Evolutionary conservation across 2,888 invertebrate species (phyloP).

Genomic region (Salpingus planirostris): DNA sequence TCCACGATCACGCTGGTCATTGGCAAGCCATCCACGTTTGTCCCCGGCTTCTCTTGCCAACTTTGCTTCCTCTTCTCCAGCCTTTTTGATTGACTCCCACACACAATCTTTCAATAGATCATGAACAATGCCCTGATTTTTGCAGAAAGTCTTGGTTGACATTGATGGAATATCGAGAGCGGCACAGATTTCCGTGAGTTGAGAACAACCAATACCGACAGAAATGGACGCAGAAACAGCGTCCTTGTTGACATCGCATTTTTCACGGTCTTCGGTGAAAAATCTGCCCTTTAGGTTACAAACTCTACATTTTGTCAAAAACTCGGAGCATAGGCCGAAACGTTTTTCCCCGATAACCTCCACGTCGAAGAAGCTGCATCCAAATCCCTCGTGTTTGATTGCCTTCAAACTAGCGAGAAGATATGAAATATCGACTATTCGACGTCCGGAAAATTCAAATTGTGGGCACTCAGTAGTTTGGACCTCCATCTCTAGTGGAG

Average conservation of each 20-base stretch:
- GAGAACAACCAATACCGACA: neutral
- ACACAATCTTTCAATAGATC: slow-evolving; percentile 5
- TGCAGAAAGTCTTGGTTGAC: neutral
- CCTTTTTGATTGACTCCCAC: slow-evolving; percentile 3
- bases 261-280: neutral
- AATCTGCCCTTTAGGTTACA: neutral
- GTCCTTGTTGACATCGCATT: neutral
- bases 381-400: neutral
- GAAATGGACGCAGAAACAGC: neutral
- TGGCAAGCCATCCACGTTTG: slow-evolving; percentile 14
- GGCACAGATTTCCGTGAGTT: slow-evolving; percentile 2
- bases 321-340: neutral
- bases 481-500: too few relatives aligned
- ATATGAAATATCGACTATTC: too few relatives aligned
- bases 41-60: slow-evolving; percentile 13
- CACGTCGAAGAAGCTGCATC: neutral
- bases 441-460: too few relatives aligned
- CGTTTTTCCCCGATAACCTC: neutral
- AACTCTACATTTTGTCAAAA: neutral
- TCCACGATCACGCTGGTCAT: slow-evolving; percentile 17
- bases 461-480: too few relatives aligned
- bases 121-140: neutral
- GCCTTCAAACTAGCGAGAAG: too few relatives aligned
- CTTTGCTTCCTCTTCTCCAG: slow-evolving; percentile 2
- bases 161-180: slow-evolving; percentile 5